A percentile compares a stretch with the other conserved stretches of the same genome.
phyloP scores from a whole-genome alignment of 2,888 invertebrate species.

The Ernsta delagoae region DNA sequence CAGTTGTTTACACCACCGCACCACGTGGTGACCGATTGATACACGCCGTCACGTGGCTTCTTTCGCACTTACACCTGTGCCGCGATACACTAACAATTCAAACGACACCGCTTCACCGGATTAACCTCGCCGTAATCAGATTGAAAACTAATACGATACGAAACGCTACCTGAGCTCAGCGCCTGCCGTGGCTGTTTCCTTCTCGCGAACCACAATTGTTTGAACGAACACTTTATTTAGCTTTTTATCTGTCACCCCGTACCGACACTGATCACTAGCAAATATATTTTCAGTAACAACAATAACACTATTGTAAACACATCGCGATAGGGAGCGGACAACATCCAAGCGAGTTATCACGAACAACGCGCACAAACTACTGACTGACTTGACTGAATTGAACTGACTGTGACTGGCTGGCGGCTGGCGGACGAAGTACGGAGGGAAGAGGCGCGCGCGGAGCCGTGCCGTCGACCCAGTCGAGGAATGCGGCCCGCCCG shows the following conservation, averaged over 20 bases:
- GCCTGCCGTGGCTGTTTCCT: slow-evolving; percentile 73
- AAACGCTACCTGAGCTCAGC: slow-evolving; percentile 79
- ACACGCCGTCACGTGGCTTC: slow-evolving; percentile 71
- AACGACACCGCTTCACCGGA: slow-evolving; percentile 53
- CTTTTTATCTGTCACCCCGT: slow-evolving; percentile 54
- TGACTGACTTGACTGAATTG: slow-evolving; percentile 45
- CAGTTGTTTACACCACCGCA: slow-evolving; percentile 73
- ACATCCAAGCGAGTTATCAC: slow-evolving; percentile 59
- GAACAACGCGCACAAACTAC: slow-evolving; percentile 77
- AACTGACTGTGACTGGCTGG: slow-evolving; percentile 9
- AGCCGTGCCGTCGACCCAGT: slow-evolving; percentile 74
- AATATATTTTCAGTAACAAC: slow-evolving; percentile 59
- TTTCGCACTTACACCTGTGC: slow-evolving; percentile 53
- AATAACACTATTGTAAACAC: slow-evolving; percentile 79
- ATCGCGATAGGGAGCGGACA: slow-evolving; percentile 62
- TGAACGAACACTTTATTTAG: slow-evolving; percentile 44
- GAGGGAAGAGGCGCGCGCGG: slow-evolving; percentile 56
- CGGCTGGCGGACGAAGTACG: no score
- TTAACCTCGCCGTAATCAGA: slow-evolving; percentile 64
- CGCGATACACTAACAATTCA: slow-evolving; percentile 46
- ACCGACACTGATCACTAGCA: slow-evolving; percentile 61
- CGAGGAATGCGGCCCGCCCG: slow-evolving; percentile 79
- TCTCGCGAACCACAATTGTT: slow-evolving; percentile 61
- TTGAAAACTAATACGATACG: slow-evolving; percentile 65
- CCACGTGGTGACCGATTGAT: slow-evolving; percentile 73